Base-by-base conservation (phyloP, 2,888 invertebrate species). In the Chaetogeoica ovagalla region DNA sequence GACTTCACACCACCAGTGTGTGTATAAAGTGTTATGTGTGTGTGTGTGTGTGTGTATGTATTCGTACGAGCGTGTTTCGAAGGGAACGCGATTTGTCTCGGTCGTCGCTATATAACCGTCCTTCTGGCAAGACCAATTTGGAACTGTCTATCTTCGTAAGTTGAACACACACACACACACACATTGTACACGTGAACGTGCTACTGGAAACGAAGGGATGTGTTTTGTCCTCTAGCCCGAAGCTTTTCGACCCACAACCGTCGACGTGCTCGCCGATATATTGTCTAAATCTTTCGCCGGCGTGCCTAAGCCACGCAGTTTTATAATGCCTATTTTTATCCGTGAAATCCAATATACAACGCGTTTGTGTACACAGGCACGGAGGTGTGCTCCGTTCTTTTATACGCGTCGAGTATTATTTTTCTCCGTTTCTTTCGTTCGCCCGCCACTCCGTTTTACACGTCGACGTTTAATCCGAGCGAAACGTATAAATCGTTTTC, bases 51-150 rank as follows among this genome's bases (percentile, higher is more conserved):
- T n/a, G n/a, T n/a, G n/a, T n/a, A n/a, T n/a, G n/a, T n/a, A n/a
- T n/a, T n/a, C n/a, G n/a, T n/a, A n/a, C n/a, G n/a, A n/a, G n/a
- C n/a, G n/a, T 4, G 30, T 30, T 39, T 7, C 17, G 21, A 55
- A n/a, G 48, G 21, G 57, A 69, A 68, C 72, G 57, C 77, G 66
- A 76, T 73, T 68, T 75, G 66, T 75, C 66, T 75, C 19, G 39
- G 66, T 57, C 23, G 30, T 4, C 30, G 66, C 57, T 30, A 39
- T 55, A 21, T 39, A 43, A 43, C 43, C 74, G 55, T 55, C 73
- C 72, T 48, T 48, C 39, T 59, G 75, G 66, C 59, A 68, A 68
- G n/a, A 60, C 59, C 68, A 60, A 76, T 68, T 76, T 68, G 43
- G 48, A 68, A 65, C 65, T 65, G 74, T 74, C 63, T 21, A 21